Conservation (phyloP, 2,113 vertebrate genomes). For the Reinhardtius hippoglossoides region DNA sequence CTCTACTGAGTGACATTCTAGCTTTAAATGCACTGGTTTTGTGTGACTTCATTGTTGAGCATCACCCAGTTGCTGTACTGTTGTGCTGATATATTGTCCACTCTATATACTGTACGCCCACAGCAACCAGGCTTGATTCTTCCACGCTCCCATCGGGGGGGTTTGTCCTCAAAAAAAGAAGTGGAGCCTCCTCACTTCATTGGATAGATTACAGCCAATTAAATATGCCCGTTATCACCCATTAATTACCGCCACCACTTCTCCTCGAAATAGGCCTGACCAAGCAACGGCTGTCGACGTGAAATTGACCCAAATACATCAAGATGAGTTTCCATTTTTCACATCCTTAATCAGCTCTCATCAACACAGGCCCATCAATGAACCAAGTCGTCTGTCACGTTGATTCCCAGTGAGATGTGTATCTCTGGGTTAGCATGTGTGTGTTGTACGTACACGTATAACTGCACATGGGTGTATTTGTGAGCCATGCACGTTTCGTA, state of each 20-base stretch:
- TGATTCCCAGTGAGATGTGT: slow-evolving; percentile 55
- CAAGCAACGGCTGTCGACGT: slow-evolving; percentile 60
- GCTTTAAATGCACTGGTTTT: neutral
- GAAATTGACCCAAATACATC: slow-evolving; percentile 83
- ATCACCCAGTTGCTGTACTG: slow-evolving; percentile 13
- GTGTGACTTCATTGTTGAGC: neutral
- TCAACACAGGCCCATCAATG: slow-evolving; percentile 63
- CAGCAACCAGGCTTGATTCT: slow-evolving; percentile 41
- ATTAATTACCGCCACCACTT: slow-evolving; percentile 77
- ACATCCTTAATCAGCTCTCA: slow-evolving; percentile 60
- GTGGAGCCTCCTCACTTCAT: slow-evolving; percentile 64
- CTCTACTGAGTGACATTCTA: neutral
- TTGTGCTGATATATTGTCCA: slow-evolving; percentile 38
- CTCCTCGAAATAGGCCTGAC: slow-evolving; percentile 74
- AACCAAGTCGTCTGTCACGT: slow-evolving; percentile 53
- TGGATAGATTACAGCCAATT: slow-evolving; percentile 75
- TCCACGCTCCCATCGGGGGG: slow-evolving; percentile 38
- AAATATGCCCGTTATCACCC: slow-evolving; percentile 72
- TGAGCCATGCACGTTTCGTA: neutral
- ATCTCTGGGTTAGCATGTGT: slow-evolving; percentile 25
- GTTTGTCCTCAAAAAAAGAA: slow-evolving; percentile 64
- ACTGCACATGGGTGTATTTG: neutral
- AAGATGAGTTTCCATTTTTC: slow-evolving; percentile 77
- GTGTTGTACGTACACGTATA: neutral
- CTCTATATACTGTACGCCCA: slow-evolving; percentile 10